Percentiles rank a stretch among this genome's conserved stretches.
These are phyloP conservation scores for Motacilla tschutschensis DNA, from an alignment of 2,113 vertebrate species.

Conservation along the genomic window DNA sequence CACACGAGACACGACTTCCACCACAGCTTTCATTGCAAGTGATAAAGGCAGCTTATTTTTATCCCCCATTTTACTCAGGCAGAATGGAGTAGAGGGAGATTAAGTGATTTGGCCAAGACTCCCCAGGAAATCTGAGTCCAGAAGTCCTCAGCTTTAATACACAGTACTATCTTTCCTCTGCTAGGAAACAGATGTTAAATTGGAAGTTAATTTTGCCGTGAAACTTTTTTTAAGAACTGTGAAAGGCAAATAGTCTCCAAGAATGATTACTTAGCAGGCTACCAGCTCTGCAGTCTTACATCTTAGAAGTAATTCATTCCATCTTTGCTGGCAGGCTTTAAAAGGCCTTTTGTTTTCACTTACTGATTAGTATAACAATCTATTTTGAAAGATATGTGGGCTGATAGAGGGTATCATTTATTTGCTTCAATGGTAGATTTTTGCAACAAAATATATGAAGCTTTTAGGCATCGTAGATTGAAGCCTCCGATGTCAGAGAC, in stretches of 20 bases:
- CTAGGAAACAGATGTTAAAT: slow-evolving; percentile 63
- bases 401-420: slow-evolving; percentile 18
- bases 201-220: slow-evolving; percentile 64
- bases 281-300: slow-evolving; percentile 18
- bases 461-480: slow-evolving; percentile 16
- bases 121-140: slow-evolving; percentile 3
- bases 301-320: slow-evolving; percentile 46
- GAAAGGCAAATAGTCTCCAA: slow-evolving; percentile 40
- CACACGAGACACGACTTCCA: background rate
- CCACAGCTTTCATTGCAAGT: background rate
- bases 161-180: slow-evolving; percentile 29
- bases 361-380: slow-evolving; percentile 40
- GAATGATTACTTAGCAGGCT: slow-evolving; percentile 49
- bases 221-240: slow-evolving; percentile 53
- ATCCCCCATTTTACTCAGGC: background rate
- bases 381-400: slow-evolving; percentile 30
- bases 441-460: slow-evolving; percentile 27
- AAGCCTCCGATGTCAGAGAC: slow-evolving; percentile 18
- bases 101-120: background rate
- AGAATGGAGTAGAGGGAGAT: background rate
- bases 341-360: slow-evolving; percentile 48
- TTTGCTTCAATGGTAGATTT: slow-evolving; percentile 20
- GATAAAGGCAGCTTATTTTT: background rate
- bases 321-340: slow-evolving; percentile 52
- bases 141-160: slow-evolving; percentile 17